phyloP scores from a whole-genome alignment of 1,140 invertebrate genomes.

The Eurosta solidaginis region DNA sequence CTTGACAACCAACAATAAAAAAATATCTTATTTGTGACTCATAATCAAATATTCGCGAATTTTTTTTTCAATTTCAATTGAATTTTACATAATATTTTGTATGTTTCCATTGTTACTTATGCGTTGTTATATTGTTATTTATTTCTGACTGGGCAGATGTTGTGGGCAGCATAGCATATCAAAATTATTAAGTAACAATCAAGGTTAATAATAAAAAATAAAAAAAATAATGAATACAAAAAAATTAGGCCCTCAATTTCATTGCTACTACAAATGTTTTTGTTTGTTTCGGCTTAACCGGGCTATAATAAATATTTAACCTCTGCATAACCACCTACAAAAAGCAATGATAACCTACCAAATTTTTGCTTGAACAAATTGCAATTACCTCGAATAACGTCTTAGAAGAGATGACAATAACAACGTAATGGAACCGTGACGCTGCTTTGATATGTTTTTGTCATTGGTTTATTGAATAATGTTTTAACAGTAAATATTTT shows the following conservation, averaged over 20 bases:
- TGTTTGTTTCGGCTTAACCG: neutral
- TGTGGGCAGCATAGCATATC: neutral
- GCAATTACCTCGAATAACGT: neutral
- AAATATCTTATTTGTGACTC: neutral
- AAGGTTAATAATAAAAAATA: slow-evolving; percentile 6
- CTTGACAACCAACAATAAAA: neutral
- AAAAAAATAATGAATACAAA: too few relatives aligned
- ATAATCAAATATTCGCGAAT: neutral
- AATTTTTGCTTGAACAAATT: neutral
- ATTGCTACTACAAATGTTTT: neutral
- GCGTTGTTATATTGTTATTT: neutral
- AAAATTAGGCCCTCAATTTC: neutral
- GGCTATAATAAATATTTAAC: neutral
- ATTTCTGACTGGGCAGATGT: neutral
- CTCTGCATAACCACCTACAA: neutral
- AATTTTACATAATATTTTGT: neutral
- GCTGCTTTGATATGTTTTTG: neutral
- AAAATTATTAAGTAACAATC: neutral
- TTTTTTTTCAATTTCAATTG: neutral
- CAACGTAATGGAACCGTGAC: neutral
- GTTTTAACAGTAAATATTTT: neutral
- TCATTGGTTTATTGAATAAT: neutral
- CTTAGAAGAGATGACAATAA: neutral
- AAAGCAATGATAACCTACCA: neutral
- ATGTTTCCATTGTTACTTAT: too few relatives aligned